A percentile compares a stretch with the other conserved stretches of the same genome.
Conservation (phyloP, 2,113 vertebrate genomes). For the Antechinus flavipes region DNA sequence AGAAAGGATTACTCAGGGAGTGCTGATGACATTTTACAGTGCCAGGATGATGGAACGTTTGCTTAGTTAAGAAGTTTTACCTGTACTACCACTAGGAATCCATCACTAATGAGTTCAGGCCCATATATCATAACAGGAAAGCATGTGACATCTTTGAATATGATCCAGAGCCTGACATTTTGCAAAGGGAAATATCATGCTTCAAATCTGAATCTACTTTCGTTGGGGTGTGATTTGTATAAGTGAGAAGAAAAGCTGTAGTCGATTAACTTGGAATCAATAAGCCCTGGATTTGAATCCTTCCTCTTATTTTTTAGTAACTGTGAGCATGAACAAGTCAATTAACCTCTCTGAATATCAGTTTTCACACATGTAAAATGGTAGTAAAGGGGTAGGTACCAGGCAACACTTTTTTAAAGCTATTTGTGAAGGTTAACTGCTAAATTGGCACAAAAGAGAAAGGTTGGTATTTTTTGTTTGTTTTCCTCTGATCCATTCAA, state of each 20-base stretch:
- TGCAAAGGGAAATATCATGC: not conserved
- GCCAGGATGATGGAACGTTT: constrained; percentile 69
- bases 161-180: constrained; percentile 55
- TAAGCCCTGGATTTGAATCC: not conserved
- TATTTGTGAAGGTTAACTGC: not conserved
- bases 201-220: constrained; percentile 10
- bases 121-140: constrained; percentile 66
- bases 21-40: constrained; percentile 55
- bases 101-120: constrained; percentile 65
- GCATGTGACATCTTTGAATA: constrained; percentile 63
- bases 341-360: not conserved
- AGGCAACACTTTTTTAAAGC: not conserved
- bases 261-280: not conserved
- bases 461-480: not conserved
- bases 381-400: not conserved
- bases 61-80: constrained; percentile 73
- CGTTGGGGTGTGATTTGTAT: not conserved
- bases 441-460: not conserved
- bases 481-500: constrained; percentile 54
- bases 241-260: not conserved
- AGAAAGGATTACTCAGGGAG: constrained; percentile 41
- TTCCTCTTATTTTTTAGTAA: not conserved
- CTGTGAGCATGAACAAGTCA: not conserved
- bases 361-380: constrained; percentile 1
- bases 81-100: constrained; percentile 52